Evolutionary conservation across 2,113 vertebrate species (phyloP), one percentile per base, ranked within the genome.

Genomic region (Sphaerodactylus townsendi): DNA sequence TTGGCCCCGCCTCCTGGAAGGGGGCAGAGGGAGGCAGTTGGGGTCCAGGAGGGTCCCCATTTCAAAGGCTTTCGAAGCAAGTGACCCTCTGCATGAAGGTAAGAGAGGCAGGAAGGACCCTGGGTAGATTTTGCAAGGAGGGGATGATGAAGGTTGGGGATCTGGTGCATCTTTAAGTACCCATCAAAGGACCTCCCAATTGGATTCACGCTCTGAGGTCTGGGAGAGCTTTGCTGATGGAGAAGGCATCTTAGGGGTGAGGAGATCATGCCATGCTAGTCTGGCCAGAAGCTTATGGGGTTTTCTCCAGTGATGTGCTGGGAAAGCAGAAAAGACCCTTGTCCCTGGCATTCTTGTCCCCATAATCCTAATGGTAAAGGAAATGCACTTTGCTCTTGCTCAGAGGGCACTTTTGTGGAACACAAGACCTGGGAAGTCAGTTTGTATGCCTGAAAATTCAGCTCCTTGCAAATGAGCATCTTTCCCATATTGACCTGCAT

Each of bases 1-100:
- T 3, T 85, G 91, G 88, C 81, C 88, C 89, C 88, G 87, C 88
- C 90, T 85, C 46, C 79, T 85, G 79, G 56, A 62, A 77, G 37
- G 66, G 75, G 88, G 44, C 37, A 72, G 65, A 74, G 66, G 46
- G 46, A 66, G 77, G 66, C n/a, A n/a, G n/a, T n/a, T n/a, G n/a
- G n/a, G n/a, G n/a, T n/a, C n/a, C n/a, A n/a, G n/a, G n/a, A n/a
- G n/a, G 68, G 68, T 56, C 53, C 21, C 53, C 21, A 10, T 14
- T 30, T 17, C 30, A 35, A 21, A 70, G 68, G 68, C 13, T 25
- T 33, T 70, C 21, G n/a, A 4, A 37, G 30, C 2, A 35, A 35
- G 69, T 33, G 19, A 15, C 33, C 33, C 33, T 41, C 6, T 17
- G 33, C 14, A 5, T 33, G 68, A 37, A 70, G n/a, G 37, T 5